Base-by-base conservation (phyloP, 2,113 vertebrate species). In the Bettongia penicillata region DNA sequence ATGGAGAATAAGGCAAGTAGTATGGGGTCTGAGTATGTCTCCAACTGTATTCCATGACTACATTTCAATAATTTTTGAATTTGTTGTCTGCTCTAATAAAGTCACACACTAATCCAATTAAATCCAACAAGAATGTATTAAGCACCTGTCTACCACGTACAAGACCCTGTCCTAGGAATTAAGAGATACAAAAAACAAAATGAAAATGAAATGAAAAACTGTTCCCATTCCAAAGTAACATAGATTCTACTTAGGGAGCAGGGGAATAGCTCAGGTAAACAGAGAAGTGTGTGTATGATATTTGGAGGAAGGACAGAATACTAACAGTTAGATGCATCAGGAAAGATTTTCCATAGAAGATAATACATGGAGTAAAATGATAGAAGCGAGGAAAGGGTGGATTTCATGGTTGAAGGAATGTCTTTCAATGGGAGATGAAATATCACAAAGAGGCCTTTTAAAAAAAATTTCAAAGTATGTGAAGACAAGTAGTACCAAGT, bases 31-130 rank as follows among this genome's bases (percentile, higher is more conserved):
- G 7, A 2, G 47, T 49, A 91, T 93, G 55, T 68, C 55, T 96
- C 94, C 93, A 43, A 94, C 48, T 95, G 16, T 57, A 93, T 89
- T 92, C 53, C 84, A 55, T 68, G 25, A 91, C 93, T 10, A 96
- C 84, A 48, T 91, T 90, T 91, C 51, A 93, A 84, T 84, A 90
- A 49, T 0, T 84, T 84, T 43, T 84, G 68, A n/a, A 84, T 84
- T 84, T 84, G n/a, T 84, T 84, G 68, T 84, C n/a, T 22, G 0
- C 19, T 84, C 68, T 84, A 84, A 84, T 84, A 43, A 84, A 84
- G 68, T 43, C n/a, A 43, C 43, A n/a, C 7, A 1, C 26, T 84
- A 84, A 84, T 84, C 68, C n/a, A 84, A 43, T 43, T 43, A 84
- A 84, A 84, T 84, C 68, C 1, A 2, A 84, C 37, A 43, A 84